Conservation (phyloP, 2,888 invertebrate genomes). For the Barypeithes pellucidus region DNA sequence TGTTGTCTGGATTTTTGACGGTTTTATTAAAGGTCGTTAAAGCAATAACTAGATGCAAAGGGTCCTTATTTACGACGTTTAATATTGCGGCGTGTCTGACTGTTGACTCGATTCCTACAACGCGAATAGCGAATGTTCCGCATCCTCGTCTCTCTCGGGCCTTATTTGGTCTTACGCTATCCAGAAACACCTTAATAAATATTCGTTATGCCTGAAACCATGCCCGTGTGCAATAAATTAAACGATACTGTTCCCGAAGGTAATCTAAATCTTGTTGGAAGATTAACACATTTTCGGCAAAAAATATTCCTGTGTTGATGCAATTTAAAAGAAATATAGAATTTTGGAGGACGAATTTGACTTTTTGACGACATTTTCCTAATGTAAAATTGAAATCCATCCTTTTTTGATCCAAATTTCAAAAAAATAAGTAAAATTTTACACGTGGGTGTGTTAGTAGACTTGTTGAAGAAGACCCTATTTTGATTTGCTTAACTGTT, state of each 20-base stretch:
- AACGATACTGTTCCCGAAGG: slow-evolving; percentile 40
- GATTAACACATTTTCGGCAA: slow-evolving; percentile 46
- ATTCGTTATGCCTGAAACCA: slow-evolving; percentile 49
- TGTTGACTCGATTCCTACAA: slow-evolving; percentile 23
- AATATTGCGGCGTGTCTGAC: slow-evolving; percentile 1
- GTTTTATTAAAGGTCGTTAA: no score
- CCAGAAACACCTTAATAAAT: slow-evolving; percentile 52
- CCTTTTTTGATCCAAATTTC: no score
- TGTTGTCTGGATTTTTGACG: no score
- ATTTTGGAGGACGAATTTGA: not conserved
- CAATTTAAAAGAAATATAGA: not conserved
- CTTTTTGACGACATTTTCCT: no score
- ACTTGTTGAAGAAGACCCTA: no score
- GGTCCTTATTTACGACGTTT: slow-evolving; percentile 21
- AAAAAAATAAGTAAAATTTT: no score
- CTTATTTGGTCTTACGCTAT: slow-evolving; percentile 47
- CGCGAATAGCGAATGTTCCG: slow-evolving; percentile 15
- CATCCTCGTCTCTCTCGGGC: slow-evolving; percentile 39
- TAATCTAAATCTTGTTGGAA: slow-evolving; percentile 47
- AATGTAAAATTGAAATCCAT: no score
- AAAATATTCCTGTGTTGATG: slow-evolving; percentile 23
- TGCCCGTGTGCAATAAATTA: slow-evolving; percentile 45
- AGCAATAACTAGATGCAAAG: not conserved
- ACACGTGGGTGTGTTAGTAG: no score
- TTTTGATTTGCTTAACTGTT: no score